These are phyloP conservation scores for Myodes glareolus DNA, from an alignment of 2,113 vertebrate species.

Conservation along the genomic window DNA sequence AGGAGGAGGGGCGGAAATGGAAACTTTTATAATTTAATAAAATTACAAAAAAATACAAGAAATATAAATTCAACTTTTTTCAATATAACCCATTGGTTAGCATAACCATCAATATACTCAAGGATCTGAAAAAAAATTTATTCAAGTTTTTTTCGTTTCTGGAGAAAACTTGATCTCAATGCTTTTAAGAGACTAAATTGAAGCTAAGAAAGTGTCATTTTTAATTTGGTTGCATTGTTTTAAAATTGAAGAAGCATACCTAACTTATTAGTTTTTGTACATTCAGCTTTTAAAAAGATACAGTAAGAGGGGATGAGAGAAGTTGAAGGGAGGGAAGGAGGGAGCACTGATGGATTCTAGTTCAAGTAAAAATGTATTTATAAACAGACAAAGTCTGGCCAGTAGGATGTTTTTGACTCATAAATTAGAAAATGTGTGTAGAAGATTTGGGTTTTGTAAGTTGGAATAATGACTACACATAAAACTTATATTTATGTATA, in stretches of 20 bases:
- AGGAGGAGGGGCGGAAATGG: too few relatives aligned
- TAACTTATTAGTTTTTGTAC: not conserved
- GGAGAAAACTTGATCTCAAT: not conserved
- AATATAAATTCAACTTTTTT: not conserved
- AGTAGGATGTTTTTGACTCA: not conserved
- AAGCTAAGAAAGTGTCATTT: not conserved
- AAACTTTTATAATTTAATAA: too few relatives aligned
- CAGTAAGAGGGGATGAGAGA: not conserved
- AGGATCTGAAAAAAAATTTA: not conserved
- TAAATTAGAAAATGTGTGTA: not conserved
- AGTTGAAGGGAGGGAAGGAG: too few relatives aligned
- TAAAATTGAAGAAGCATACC: constrained; percentile 13
- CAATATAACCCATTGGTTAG: not conserved
- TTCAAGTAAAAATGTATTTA: not conserved
- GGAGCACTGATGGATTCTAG: not conserved
- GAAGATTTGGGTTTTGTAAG: not conserved
- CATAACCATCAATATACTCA: not conserved
- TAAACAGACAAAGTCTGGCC: not conserved
- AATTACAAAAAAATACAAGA: too few relatives aligned
- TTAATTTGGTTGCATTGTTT: not conserved
- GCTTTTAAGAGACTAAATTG: not conserved
- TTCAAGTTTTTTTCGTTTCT: not conserved
- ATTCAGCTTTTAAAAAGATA: not conserved
- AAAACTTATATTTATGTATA: not conserved
- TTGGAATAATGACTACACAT: not conserved